A percentile compares a stretch with the other conserved stretches of the same genome.
Conservation (phyloP, 1,140 invertebrate species). For the Aradophagus sp. region DNA sequence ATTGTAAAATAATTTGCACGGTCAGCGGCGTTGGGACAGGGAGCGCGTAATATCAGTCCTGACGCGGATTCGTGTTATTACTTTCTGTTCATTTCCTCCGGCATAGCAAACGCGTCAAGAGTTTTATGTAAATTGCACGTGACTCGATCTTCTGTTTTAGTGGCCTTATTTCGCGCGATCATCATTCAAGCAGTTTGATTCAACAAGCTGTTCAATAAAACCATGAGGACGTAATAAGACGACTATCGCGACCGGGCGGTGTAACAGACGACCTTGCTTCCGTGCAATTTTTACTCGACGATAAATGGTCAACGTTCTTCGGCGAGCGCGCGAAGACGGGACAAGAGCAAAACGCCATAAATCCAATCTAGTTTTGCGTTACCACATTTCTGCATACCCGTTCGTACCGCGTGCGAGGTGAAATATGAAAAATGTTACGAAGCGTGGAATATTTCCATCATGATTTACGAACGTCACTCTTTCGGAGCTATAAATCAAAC, state of each 20-base stretch:
- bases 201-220: constrained; percentile 36
- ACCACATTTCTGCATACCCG: constrained; percentile 38
- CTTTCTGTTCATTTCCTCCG: constrained; percentile 29
- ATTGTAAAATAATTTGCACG: constrained; percentile 28
- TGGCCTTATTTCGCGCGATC: constrained; percentile 15
- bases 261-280: constrained; percentile 45
- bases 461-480: constrained; percentile 19
- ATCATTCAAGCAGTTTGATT: constrained; percentile 25
- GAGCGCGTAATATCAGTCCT: constrained; percentile 12
- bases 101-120: constrained; percentile 17
- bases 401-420: not conserved
- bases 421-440: constrained; percentile 2
- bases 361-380: constrained; percentile 38
- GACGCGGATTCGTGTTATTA: constrained; percentile 23
- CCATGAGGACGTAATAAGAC: constrained; percentile 27
- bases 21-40: not conserved
- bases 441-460: constrained; percentile 15
- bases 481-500: constrained; percentile 15
- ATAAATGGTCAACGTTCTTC: constrained; percentile 35
- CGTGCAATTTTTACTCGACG: constrained; percentile 36
- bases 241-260: constrained; percentile 17
- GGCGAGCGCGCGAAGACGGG: constrained; percentile 8
- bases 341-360: constrained; percentile 17
- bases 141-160: constrained; percentile 21
- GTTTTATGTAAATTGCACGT: constrained; percentile 38